These are phyloP conservation scores for Scaptomyza parva DNA, from an alignment of 2,888 invertebrate genomes.

Conservation along the genomic window DNA sequence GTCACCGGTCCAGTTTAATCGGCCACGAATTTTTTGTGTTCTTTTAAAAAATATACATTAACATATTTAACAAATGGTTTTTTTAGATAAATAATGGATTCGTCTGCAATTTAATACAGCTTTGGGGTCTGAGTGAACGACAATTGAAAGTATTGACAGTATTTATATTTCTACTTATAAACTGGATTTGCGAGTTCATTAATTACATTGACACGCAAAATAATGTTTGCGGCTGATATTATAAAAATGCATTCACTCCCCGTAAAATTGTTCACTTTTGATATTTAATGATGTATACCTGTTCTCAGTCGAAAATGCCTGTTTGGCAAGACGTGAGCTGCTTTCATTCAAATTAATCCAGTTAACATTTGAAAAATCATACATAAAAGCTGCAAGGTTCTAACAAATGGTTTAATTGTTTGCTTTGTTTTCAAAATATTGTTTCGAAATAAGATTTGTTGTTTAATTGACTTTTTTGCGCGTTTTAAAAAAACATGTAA, in stretches of 20 bases:
- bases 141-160: neutral
- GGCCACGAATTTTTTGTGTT: conserved; percentile 19
- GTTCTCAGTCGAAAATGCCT: neutral
- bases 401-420: neutral
- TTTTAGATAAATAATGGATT: neutral
- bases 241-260: neutral
- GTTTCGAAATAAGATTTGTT: neutral
- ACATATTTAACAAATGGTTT: conserved; percentile 9
- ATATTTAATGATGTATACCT: neutral
- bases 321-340: neutral
- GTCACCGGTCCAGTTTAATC: conserved; percentile 12
- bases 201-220: neutral
- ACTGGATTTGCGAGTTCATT: neutral
- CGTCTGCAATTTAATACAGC: neutral
- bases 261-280: neutral
- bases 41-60: conserved; percentile 10
- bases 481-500: neutral
- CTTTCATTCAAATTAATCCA: neutral
- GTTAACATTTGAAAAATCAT: neutral
- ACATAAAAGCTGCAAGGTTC: neutral
- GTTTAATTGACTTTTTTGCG: neutral
- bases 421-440: neutral
- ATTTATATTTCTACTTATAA: neutral
- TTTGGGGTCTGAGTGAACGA: neutral
- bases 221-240: neutral